Conservation (phyloP, 30 jellyfish, hydroid and myxozoan species). For the Aurelia sp. region DNA sequence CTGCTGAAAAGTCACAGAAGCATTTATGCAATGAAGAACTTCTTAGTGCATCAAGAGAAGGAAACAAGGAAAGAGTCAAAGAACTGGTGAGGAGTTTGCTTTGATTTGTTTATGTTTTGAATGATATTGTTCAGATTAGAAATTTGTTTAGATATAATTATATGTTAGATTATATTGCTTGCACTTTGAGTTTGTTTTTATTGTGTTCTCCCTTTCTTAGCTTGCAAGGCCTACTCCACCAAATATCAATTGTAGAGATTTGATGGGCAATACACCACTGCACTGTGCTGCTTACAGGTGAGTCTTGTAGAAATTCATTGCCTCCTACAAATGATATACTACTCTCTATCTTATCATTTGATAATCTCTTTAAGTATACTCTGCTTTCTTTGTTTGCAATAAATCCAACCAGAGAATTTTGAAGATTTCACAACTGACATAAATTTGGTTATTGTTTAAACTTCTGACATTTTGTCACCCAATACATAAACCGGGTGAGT, state of each 20-base stretch:
- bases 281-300: slow-evolving; percentile 99
- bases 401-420: too few relatives aligned
- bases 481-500: too few relatives aligned
- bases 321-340: too few relatives aligned
- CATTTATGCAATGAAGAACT: slow-evolving; percentile 79
- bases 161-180: neutral
- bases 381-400: too few relatives aligned
- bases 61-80: slow-evolving; percentile 70
- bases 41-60: slow-evolving; percentile 92
- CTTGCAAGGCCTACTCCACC: slow-evolving; percentile 89
- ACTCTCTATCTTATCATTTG: too few relatives aligned
- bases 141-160: too few relatives aligned
- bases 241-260: slow-evolving; percentile 86
- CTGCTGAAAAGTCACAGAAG: slow-evolving; percentile 97
- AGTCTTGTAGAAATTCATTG: neutral
- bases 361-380: too few relatives aligned
- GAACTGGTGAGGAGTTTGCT: slow-evolving; percentile 60
- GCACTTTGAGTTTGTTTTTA: neutral
- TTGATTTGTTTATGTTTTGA: neutral
- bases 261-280: slow-evolving; percentile 98
- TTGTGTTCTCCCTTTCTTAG: slow-evolving; percentile 31
- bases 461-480: too few relatives aligned
- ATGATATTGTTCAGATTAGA: neutral
- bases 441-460: too few relatives aligned
- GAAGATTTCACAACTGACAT: too few relatives aligned